Base-by-base conservation (phyloP, 2,113 vertebrate species). In the Engystomops pustulosus region DNA sequence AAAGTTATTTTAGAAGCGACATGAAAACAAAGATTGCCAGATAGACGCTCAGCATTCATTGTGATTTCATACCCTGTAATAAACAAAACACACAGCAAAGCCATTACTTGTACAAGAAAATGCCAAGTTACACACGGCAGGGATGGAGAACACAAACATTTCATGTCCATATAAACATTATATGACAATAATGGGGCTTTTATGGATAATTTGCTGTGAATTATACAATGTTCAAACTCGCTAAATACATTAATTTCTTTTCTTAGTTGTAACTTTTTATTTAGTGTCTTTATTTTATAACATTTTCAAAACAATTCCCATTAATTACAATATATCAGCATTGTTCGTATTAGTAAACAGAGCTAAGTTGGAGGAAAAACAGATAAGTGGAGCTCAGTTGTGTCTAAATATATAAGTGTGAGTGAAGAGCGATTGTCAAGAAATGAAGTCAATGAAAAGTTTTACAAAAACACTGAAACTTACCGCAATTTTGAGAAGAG, bases 1-100 rank as follows among this genome's bases (percentile, higher is more conserved):
- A 78, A 78, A 44, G 82, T 84, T 84, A 84, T 84, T 84, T 65
- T 53, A 47, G 55, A 83, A 68, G 25, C 72, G 30, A 36, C 74
- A 51, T 84, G 82, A 69, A 76, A 65, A 34, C n/a, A 78, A 84
- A 77, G 36, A 41, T 69, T 65, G 30, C 62, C 60, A 84, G 44
- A 77, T 84, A 78, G 67, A 77, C 27, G 74, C 38, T 17, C 82
- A 69, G 47, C 32, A 58, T 84, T 84, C 77, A 69, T 70, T 78
- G 53, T 32, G 32, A 84, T 84, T 84, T 84, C 53, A 68, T 78
- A 44, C 62, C 45, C 34, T 53, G 72, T 69, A 41, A 78, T 78
- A 55, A 38, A 44, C 83, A 70, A 79, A 67, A 55, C 14, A 69
- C 60, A 69, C 82, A 78, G 44, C 62, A 30, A 51, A 79, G 18